phyloP scores from a whole-genome alignment of 2,113 vertebrate species.

The Oceanodroma tethys region DNA sequence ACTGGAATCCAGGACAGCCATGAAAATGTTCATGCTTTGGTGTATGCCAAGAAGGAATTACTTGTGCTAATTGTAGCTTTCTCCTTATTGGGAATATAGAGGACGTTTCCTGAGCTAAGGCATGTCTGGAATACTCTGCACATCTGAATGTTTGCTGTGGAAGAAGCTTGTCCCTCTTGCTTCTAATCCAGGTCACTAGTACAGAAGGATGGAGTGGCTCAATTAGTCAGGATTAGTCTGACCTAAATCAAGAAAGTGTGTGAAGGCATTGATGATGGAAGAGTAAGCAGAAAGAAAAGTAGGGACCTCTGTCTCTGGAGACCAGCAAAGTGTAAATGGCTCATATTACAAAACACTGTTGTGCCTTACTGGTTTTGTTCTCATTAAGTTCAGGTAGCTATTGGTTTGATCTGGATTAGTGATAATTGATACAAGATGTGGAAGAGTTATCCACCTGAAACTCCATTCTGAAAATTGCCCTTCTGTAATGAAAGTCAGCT shows the following conservation, averaged over 20 bases:
- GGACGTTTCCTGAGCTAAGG: neutral
- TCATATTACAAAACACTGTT: neutral
- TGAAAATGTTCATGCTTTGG: neutral
- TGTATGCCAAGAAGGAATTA: neutral
- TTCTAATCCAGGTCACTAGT: conserved; percentile 11
- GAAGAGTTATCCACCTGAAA: neutral
- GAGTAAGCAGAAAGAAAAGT: neutral
- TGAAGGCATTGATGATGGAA: neutral
- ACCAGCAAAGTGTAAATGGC: neutral
- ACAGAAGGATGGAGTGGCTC: neutral
- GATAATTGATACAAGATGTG: neutral
- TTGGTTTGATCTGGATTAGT: neutral
- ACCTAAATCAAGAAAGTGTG: conserved; percentile 10
- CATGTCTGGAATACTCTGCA: neutral
- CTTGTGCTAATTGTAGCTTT: neutral
- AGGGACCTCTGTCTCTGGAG: neutral
- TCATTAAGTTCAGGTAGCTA: neutral
- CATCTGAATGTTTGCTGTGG: neutral
- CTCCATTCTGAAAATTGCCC: neutral
- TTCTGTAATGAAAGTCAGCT: neutral
- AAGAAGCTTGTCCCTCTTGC: neutral
- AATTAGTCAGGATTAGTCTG: conserved; percentile 49
- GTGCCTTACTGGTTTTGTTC: neutral
- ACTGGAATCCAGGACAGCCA: neutral
- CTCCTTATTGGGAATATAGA: neutral